phyloP scores from a whole-genome alignment of 1,140 invertebrate genomes.

The Galleria mellonella region DNA sequence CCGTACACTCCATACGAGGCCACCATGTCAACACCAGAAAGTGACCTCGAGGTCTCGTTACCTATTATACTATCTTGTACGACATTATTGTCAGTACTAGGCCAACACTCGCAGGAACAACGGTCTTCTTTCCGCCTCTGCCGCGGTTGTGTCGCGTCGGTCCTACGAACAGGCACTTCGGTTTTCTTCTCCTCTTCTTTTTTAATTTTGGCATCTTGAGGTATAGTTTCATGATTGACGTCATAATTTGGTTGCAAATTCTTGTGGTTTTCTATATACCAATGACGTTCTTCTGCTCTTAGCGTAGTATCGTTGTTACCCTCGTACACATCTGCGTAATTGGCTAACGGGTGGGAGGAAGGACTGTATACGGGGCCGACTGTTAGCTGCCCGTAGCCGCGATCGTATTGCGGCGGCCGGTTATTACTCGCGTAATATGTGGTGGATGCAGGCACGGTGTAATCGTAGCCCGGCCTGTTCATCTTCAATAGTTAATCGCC shows the following conservation, averaged over 20 bases:
- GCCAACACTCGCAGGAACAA: conserved; percentile 73
- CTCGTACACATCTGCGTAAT: conserved; percentile 68
- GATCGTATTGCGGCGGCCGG: conserved; percentile 61
- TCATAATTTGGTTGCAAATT: conserved; percentile 57
- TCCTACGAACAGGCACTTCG: conserved; percentile 43
- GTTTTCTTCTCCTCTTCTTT: conserved; percentile 67
- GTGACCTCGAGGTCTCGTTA: conserved; percentile 53
- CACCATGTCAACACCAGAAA: conserved; percentile 71
- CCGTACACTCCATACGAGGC: conserved; percentile 71
- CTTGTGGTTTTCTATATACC: conserved; percentile 73
- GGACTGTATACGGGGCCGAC: conserved; percentile 56
- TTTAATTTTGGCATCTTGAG: conserved; percentile 66
- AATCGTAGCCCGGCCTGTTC: conserved; percentile 69
- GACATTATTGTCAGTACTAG: conserved; percentile 58
- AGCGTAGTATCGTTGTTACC: conserved; percentile 72
- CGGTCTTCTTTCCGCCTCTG: conserved; percentile 67
- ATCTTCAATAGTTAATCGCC: conserved; percentile 59
- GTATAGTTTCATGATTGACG: conserved; percentile 36
- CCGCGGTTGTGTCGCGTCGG: conserved; percentile 45
- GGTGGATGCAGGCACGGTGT: conserved; percentile 58
- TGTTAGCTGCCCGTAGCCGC: conserved; percentile 51
- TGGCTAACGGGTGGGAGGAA: conserved; percentile 52
- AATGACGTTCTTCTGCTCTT: conserved; percentile 67
- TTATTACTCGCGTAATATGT: conserved; percentile 58
- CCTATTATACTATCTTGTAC: conserved; percentile 38